Percentiles rank a stretch among this genome's conserved stretches.
phyloP scores from a whole-genome alignment of 1,140 invertebrate genomes.

The Ips nitidus region DNA sequence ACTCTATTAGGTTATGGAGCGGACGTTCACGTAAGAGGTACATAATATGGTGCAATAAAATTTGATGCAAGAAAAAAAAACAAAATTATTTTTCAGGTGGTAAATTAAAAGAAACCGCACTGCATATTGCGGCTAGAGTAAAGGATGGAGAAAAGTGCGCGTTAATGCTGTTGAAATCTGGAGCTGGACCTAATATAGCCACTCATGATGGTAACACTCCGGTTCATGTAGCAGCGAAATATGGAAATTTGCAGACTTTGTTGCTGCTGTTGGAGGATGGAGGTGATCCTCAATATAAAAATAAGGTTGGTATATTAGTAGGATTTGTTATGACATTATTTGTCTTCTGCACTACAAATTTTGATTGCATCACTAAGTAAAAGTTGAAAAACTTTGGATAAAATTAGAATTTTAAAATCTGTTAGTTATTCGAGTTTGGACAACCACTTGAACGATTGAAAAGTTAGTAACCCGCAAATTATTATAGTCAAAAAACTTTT shows the following conservation, averaged over 20 bases:
- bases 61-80: not conserved
- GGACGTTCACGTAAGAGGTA: slow-evolving; percentile 90
- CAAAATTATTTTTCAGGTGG: slow-evolving; percentile 59
- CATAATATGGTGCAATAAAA: slow-evolving; percentile 12
- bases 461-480: no score
- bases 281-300: slow-evolving; percentile 86
- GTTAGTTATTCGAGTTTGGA: not conserved
- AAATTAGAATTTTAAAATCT: not conserved
- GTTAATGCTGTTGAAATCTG: slow-evolving; percentile 95
- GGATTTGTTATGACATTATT: not conserved
- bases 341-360: no score
- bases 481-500: no score
- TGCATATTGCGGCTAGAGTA: slow-evolving; percentile 93
- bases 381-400: not conserved
- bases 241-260: slow-evolving; percentile 85
- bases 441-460: no score
- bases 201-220: slow-evolving; percentile 94
- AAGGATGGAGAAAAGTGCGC: slow-evolving; percentile 94
- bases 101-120: slow-evolving; percentile 83
- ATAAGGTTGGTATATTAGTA: slow-evolving; percentile 68
- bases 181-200: slow-evolving; percentile 90
- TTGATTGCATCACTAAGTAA: no score
- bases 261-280: slow-evolving; percentile 85
- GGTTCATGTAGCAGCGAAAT: slow-evolving; percentile 86
- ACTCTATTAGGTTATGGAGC: slow-evolving; percentile 95